Conservation (phyloP, 1,140 invertebrate species). For the Zaprionus gabonicus region DNA sequence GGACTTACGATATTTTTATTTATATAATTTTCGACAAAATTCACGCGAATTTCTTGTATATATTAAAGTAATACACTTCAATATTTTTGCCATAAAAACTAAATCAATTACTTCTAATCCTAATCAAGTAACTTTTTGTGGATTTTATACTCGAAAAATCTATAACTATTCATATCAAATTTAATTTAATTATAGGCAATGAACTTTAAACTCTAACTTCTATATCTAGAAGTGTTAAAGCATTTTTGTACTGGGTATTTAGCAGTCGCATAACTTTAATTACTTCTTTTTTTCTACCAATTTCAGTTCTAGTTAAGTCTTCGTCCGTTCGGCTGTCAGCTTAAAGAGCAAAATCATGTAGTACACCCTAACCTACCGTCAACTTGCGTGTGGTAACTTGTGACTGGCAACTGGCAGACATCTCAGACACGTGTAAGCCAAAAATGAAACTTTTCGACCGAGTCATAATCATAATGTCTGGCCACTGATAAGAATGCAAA, state of each 20-base stretch:
- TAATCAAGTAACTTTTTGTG: too few relatives aligned
- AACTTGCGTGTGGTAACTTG: not conserved
- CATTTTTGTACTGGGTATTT: not conserved
- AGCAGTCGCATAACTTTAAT: not conserved
- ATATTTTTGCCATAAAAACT: too few relatives aligned
- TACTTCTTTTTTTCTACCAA: not conserved
- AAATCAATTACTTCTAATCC: too few relatives aligned
- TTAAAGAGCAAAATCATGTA: constrained; percentile 35
- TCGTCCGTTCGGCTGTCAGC: constrained; percentile 23
- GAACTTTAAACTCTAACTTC: too few relatives aligned
- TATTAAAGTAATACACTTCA: too few relatives aligned
- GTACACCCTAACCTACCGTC: not conserved
- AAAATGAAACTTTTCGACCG: constrained; percentile 24
- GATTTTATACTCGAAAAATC: too few relatives aligned
- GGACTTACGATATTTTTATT: not conserved
- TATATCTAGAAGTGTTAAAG: too few relatives aligned
- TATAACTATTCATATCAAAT: too few relatives aligned
- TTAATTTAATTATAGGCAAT: too few relatives aligned
- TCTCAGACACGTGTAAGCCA: constrained; percentile 38
- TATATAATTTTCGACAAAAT: too few relatives aligned
- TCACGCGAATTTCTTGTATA: too few relatives aligned
- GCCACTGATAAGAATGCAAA: constrained; percentile 35
- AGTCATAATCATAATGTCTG: constrained; percentile 50
- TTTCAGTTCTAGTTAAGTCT: constrained; percentile 18
- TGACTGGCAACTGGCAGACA: constrained; percentile 1